Evolutionary conservation across 30 jellyfish, hydroid and myxozoan species (phyloP).

Genomic region (Turritopsis rubra): DNA sequence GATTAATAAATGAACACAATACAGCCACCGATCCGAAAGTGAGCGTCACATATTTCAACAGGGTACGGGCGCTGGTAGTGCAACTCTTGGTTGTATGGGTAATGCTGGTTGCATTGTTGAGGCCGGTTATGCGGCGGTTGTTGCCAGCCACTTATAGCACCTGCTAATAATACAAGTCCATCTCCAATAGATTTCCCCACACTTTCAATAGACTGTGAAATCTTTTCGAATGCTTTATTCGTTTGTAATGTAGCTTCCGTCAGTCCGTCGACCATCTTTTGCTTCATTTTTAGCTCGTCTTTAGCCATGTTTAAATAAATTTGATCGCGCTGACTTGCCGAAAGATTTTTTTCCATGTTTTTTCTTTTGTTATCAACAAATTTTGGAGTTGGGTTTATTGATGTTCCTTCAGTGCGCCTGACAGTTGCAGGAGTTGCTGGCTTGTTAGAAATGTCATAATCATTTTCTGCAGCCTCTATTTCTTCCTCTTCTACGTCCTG

Average conservation of each 20-base stretch:
- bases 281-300: not conserved
- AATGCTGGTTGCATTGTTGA: no score
- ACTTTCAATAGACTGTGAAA: not conserved
- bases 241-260: not conserved
- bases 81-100: no score
- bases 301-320: not conserved
- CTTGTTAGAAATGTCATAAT: not conserved
- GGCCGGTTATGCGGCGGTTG: no score
- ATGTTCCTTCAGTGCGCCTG: not conserved
- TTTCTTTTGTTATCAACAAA: not conserved
- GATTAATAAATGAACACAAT: no score
- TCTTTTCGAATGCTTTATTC: not conserved
- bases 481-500: not conserved
- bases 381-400: not conserved
- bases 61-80: no score
- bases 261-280: not conserved
- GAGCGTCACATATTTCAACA: no score
- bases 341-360: not conserved
- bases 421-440: not conserved
- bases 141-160: not conserved
- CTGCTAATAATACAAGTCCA: not conserved
- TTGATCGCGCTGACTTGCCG: constrained; percentile 1
- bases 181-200: not conserved
- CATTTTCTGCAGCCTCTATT: not conserved
- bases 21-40: no score